phyloP scores from a whole-genome alignment of 64 coral and sea anemone genomes.

The Actinia tenebrosa region DNA sequence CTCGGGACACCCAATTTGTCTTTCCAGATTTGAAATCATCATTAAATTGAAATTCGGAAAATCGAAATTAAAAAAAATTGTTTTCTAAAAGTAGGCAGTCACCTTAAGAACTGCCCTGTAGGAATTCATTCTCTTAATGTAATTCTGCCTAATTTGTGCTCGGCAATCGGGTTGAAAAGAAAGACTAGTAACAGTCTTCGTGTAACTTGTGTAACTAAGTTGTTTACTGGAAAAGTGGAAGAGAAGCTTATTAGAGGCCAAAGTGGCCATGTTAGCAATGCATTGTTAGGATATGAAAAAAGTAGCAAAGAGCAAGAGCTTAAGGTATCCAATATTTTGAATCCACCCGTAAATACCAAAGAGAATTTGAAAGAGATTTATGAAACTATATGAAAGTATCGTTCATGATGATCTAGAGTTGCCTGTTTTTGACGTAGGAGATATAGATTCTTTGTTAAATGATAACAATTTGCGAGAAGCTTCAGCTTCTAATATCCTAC shows the following conservation, averaged over 20 bases:
- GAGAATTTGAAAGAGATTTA: neutral
- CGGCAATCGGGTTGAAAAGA: neutral
- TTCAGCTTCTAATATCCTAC: no score
- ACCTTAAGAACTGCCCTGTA: neutral
- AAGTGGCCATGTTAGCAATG: slow-evolving; percentile 23
- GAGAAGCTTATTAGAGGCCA: slow-evolving; percentile 20
- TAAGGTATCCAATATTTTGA: slow-evolving; percentile 20
- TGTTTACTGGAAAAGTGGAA: slow-evolving; percentile 27
- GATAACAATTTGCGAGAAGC: neutral
- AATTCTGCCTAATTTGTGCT: slow-evolving; percentile 31
- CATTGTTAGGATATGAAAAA: slow-evolving; percentile 25
- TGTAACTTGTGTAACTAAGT: slow-evolving; percentile 15
- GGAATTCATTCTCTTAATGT: slow-evolving; percentile 37
- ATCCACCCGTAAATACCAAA: neutral
- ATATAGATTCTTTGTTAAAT: slow-evolving; percentile 21
- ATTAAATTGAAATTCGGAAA: no score
- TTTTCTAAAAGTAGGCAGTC: no score
- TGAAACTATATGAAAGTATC: neutral
- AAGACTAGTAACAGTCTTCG: slow-evolving; percentile 24
- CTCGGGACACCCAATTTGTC: no score
- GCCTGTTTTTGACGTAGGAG: slow-evolving; percentile 6
- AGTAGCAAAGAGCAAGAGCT: slow-evolving; percentile 23
- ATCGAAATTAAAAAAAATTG: no score
- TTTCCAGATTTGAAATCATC: no score
- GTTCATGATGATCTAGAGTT: neutral